These are phyloP conservation scores for Porites divaricata DNA, from an alignment of 92 coral and sea anemone species.

Conservation along the genomic window DNA sequence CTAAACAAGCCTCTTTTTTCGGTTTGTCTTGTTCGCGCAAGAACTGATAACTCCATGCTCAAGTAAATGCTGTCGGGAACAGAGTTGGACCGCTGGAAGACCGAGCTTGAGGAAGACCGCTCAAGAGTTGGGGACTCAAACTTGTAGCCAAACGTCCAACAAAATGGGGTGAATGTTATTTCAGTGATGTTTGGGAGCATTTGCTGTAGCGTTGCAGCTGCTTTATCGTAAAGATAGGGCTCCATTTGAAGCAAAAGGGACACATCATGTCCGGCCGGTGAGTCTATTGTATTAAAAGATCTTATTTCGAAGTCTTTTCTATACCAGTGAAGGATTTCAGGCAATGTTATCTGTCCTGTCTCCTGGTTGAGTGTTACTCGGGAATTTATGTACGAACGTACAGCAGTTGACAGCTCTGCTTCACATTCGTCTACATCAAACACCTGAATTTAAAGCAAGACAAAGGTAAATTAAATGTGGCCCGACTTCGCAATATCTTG, in stretches of 20 bases:
- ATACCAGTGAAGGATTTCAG: conserved; percentile 91
- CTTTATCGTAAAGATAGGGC: conserved; percentile 72
- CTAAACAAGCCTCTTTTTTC: conserved; percentile 75
- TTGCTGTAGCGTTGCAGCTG: conserved; percentile 65
- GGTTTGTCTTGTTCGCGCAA: conserved; percentile 43
- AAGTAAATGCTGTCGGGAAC: conserved; percentile 76
- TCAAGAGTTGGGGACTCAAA: conserved; percentile 67
- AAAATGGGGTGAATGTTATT: conserved; percentile 78
- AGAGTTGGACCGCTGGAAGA: conserved; percentile 68
- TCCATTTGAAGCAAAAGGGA: conserved; percentile 79
- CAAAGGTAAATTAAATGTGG: neutral
- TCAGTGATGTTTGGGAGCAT: conserved; percentile 71
- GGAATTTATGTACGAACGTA: conserved; percentile 68
- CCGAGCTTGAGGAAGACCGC: conserved; percentile 70
- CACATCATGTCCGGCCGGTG: conserved; percentile 57
- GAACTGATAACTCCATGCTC: conserved; percentile 67
- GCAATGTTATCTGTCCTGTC: conserved; percentile 78
- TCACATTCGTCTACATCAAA: conserved; percentile 74
- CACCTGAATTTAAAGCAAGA: conserved; percentile 43
- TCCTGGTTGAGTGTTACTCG: conserved; percentile 51
- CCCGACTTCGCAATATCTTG: neutral
- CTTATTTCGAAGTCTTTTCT: conserved; percentile 74
- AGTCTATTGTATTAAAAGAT: conserved; percentile 33
- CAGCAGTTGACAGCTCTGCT: conserved; percentile 66
- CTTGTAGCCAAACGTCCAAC: conserved; percentile 90